phyloP scores from a whole-genome alignment of 2,113 vertebrate species.

The human (Homo sapiens) region GRCh38 chr7:122307001-122307500 shows the following conservation, averaged over 20 bases:
- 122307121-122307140: background rate
- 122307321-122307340: background rate
- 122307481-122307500: conserved; percentile 9
- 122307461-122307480: conserved; percentile 59
- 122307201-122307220: background rate
- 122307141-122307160: conserved; percentile 48
- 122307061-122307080: background rate
- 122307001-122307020: fast-evolving
- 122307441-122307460: conserved; percentile 38
- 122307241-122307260: conserved; percentile 70
- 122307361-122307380: background rate
- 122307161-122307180: conserved; percentile 53
- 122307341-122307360: background rate
- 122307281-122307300: conserved; percentile 74
- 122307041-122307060: fast-evolving
- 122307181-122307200: background rate
- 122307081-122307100: background rate
- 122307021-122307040: background rate
- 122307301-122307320: conserved; percentile 18
- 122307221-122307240: conserved; percentile 76
- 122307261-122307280: conserved; percentile 67
- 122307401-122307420: background rate
- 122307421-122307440: conserved; percentile 27
- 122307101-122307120: background rate
- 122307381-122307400: background rate